These are phyloP conservation scores for Disparrhopalites patrizii DNA, from an alignment of 2,888 invertebrate genomes.

Conservation along the genomic window DNA sequence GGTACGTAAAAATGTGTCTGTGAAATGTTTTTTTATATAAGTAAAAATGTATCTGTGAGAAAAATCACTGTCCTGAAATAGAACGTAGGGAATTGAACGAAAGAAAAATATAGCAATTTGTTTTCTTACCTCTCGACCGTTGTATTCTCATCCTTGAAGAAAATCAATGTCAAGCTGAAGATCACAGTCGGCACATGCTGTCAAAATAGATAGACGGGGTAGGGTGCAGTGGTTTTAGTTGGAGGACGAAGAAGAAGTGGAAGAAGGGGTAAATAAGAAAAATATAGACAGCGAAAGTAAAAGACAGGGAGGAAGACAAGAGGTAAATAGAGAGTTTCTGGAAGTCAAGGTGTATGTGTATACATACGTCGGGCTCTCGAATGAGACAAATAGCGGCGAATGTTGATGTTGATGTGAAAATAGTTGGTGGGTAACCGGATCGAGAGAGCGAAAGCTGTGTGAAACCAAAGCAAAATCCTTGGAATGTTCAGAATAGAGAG, in stretches of 20 bases:
- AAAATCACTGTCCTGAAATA: too few relatives aligned
- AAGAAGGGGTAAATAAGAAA: not conserved
- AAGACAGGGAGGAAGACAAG: not conserved
- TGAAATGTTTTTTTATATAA: too few relatives aligned
- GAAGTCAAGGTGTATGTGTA: too few relatives aligned
- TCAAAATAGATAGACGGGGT: too few relatives aligned
- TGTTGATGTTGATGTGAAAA: slow-evolving; percentile 10
- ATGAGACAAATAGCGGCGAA: not conserved
- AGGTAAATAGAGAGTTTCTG: not conserved
- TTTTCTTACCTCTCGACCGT: slow-evolving; percentile 19
- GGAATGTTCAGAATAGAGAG: too few relatives aligned
- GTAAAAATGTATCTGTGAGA: too few relatives aligned
- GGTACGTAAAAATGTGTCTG: too few relatives aligned
- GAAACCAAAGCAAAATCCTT: not conserved
- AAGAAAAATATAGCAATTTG: not conserved
- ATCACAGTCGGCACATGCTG: slow-evolving; percentile 2
- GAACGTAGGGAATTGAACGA: too few relatives aligned
- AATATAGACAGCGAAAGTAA: too few relatives aligned
- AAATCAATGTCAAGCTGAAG: slow-evolving; percentile 10
- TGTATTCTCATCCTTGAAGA: slow-evolving; percentile 21
- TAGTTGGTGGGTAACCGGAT: slow-evolving; percentile 14
- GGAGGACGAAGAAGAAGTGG: not conserved
- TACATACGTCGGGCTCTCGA: too few relatives aligned
- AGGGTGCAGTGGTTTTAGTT: too few relatives aligned
- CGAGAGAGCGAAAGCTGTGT: not conserved